Evolutionary conservation across 1,140 invertebrate genomes (phyloP).

Genomic region (Microplitis demolitor): DNA sequence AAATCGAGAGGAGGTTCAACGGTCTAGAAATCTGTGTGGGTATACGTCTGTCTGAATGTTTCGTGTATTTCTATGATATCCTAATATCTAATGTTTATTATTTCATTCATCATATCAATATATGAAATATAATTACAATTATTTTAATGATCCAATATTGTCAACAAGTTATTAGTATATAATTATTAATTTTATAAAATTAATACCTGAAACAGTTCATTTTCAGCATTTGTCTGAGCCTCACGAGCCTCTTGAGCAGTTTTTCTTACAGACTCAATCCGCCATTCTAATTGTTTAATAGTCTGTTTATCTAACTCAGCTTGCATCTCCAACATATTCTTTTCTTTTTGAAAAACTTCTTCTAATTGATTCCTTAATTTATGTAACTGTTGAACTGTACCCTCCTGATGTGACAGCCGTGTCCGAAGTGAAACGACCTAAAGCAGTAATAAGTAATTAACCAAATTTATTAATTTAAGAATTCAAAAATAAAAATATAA

Average conservation of each 20-base stretch:
- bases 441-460: neutral
- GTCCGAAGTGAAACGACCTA: slow-evolving; percentile 51
- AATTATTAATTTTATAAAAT: neutral
- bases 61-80: too few species aligned
- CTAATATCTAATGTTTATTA: too few species aligned
- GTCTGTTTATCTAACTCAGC: slow-evolving; percentile 50
- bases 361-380: slow-evolving; percentile 55
- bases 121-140: too few species aligned
- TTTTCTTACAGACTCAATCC: slow-evolving; percentile 48
- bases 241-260: slow-evolving; percentile 48
- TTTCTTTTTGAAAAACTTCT: slow-evolving; percentile 57
- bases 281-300: slow-evolving; percentile 53
- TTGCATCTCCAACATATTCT: slow-evolving; percentile 49
- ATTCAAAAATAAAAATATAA: neutral
- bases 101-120: too few species aligned
- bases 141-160: too few species aligned
- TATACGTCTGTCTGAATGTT: too few species aligned
- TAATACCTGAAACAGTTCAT: slow-evolving; percentile 46
- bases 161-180: too few species aligned
- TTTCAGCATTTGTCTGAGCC: slow-evolving; percentile 40
- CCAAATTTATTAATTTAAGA: neutral
- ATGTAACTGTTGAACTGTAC: slow-evolving; percentile 52
- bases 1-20: too few species aligned
- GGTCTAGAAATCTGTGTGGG: too few species aligned
- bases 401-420: slow-evolving; percentile 53